Percentiles rank a stretch among this genome's conserved stretches.
phyloP scores from a whole-genome alignment of 2,888 invertebrate species.

The Gnatocerus cornutus region DNA sequence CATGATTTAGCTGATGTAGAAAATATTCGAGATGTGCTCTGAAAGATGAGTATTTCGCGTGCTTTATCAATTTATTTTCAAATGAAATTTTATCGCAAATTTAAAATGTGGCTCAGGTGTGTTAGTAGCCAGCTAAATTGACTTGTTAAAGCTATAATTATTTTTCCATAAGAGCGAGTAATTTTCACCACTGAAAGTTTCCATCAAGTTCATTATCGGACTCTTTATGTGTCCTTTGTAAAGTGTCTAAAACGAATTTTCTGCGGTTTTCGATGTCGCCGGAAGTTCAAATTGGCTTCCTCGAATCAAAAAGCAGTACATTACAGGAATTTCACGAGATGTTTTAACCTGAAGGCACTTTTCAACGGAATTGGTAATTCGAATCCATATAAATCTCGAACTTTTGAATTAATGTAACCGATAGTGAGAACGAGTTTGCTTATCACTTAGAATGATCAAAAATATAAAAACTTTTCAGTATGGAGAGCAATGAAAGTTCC shows the following conservation, averaged over 20 bases:
- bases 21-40: too few relatives aligned
- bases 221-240: too few relatives aligned
- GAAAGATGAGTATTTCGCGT: background rate
- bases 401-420: too few relatives aligned
- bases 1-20: background rate
- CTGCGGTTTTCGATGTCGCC: background rate
- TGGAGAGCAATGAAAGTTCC: too few relatives aligned
- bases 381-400: too few relatives aligned
- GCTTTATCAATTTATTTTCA: background rate
- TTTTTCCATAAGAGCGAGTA: slow-evolving; percentile 2
- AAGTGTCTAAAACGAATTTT: slow-evolving; percentile 7
- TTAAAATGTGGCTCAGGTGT: background rate
- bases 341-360: background rate
- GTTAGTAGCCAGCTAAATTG: background rate
- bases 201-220: slow-evolving; percentile 2
- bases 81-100: background rate
- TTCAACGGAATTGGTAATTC: too few relatives aligned
- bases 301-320: slow-evolving; percentile 13
- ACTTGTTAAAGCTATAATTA: background rate
- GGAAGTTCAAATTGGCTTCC: slow-evolving; percentile 7
- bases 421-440: too few relatives aligned
- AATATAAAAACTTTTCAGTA: too few relatives aligned
- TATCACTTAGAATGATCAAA: too few relatives aligned
- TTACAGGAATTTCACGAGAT: background rate
- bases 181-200: background rate